Percentiles rank a stretch among this genome's conserved stretches.
Evolutionary conservation across 30 jellyfish, hydroid and myxozoan genomes (phyloP).

Genomic region (Catostylus mosaicus): DNA sequence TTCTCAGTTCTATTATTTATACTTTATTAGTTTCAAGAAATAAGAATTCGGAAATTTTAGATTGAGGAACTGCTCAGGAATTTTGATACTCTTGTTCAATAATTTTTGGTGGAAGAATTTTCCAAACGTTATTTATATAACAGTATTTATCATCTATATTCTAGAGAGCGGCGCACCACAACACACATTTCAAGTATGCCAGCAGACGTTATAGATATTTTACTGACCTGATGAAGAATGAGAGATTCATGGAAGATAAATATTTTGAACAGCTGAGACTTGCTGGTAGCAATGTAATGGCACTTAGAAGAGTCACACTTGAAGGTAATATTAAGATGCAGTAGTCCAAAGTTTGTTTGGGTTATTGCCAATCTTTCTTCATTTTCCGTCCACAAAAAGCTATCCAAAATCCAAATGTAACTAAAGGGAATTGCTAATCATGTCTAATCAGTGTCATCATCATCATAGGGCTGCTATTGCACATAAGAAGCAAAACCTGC

Average conservation of each 20-base stretch:
- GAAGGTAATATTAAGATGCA: too few species aligned
- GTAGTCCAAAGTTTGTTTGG: too few species aligned
- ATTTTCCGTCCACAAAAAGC: not conserved
- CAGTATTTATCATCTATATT: not conserved
- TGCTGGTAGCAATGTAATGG: slow-evolving; percentile 80
- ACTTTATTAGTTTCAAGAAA: not conserved
- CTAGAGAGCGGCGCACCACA: slow-evolving; percentile 13
- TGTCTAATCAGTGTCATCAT: not conserved
- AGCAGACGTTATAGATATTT: slow-evolving; percentile 28
- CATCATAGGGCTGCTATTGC: not conserved
- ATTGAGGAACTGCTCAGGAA: not conserved
- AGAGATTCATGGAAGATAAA: slow-evolving; percentile 62
- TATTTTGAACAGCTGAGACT: slow-evolving; percentile 80
- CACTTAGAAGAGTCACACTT: slow-evolving; percentile 59
- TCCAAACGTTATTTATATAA: not conserved
- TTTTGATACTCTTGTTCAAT: not conserved
- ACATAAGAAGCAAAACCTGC: not conserved
- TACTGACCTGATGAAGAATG: slow-evolving; percentile 17
- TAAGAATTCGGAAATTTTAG: not conserved
- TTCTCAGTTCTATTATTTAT: not conserved
- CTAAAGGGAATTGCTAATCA: not conserved
- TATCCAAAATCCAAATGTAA: not conserved
- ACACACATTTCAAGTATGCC: slow-evolving; percentile 66
- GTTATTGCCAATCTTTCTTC: too few species aligned
- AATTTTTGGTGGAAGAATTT: not conserved